Base-by-base conservation (phyloP, 2,797 vertebrate species). In the Danio tinwini region DNA sequence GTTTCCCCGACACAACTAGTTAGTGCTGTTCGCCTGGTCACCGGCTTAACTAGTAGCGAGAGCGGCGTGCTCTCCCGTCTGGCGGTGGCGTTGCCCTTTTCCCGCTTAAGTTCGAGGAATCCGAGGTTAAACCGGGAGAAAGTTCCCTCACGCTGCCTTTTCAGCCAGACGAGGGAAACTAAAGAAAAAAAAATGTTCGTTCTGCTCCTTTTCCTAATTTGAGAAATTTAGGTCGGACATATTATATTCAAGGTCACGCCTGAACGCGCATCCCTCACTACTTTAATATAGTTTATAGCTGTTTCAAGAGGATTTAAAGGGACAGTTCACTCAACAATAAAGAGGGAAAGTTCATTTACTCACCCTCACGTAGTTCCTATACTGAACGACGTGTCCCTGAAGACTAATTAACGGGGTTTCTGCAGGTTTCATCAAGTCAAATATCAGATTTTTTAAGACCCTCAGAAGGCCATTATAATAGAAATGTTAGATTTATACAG, bases 1-100 rank as follows among this genome's bases (percentile, higher is more conserved):
- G 94, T 94, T 92, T 94, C 89, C 69, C 69, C 90, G 84, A 92
- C 92, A 92, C 92, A 93, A 94, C 93, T 94, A 94, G 93, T 94
- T 94, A 92, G 93, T 92, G 91, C 85, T 89, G 89, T 88, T 88
- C 86, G 74, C 82, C 82, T 91, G 85, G 92, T 95, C 89, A 93
- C 86, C 90, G 88, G 86, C 89, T 90, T 59, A 85, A 93, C 93
- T 92, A 93, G 91, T 90, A 79, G 83, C 71, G 80, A 83, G 75
- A 74, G 40, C 71, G 65, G 84, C 72, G 81, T 74, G 76, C 29
- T 49, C 2, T 29, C 67, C 21, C 81, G 59, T 84, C 74, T 65
- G 59, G 85, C 79, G 72, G 74, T 88, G 88, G 69, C 75, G 73
- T 85, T 75, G 85, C 80, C 82, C 85, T 37, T 86, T 86, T 87